Evolutionary conservation across 2,888 invertebrate genomes (phyloP).

Genomic region (Pinctada fucata): DNA sequence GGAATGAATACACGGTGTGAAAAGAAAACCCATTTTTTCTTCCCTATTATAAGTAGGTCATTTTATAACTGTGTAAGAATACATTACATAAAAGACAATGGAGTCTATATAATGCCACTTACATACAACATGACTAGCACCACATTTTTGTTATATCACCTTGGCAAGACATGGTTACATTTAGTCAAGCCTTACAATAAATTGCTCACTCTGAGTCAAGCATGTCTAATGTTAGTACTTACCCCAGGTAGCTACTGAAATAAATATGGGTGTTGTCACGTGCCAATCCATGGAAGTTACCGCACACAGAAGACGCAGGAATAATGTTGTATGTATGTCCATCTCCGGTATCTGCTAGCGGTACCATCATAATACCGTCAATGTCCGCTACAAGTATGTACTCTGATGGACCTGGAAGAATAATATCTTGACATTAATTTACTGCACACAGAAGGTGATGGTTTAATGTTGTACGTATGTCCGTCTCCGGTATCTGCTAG

Average conservation of each 20-base stretch:
- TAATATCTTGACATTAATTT: not conserved
- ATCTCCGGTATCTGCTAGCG: not conserved
- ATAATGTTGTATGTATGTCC: conserved; percentile 15
- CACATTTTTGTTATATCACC: too few species aligned
- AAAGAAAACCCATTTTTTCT: too few species aligned
- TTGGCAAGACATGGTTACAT: too few species aligned
- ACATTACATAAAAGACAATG: too few species aligned
- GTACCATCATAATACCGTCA: conserved; percentile 14
- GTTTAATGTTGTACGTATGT: conserved; percentile 8
- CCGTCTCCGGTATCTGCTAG: not conserved
- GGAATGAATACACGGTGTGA: not conserved
- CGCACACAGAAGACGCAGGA: not conserved
- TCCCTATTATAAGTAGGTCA: too few species aligned
- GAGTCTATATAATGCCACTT: too few species aligned
- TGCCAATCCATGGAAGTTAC: conserved; percentile 9
- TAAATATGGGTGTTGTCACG: not conserved
- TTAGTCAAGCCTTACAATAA: too few species aligned
- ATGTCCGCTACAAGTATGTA: conserved; percentile 21
- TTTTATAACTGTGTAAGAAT: too few species aligned
- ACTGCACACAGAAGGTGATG: not conserved
- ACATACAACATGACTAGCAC: too few species aligned
- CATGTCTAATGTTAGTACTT: not conserved
- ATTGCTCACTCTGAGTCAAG: too few species aligned
- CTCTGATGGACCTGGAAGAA: not conserved
- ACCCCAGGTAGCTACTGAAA: conserved; percentile 18